phyloP scores from a whole-genome alignment of 2,888 invertebrate species.

The Lepas anatifera region DNA sequence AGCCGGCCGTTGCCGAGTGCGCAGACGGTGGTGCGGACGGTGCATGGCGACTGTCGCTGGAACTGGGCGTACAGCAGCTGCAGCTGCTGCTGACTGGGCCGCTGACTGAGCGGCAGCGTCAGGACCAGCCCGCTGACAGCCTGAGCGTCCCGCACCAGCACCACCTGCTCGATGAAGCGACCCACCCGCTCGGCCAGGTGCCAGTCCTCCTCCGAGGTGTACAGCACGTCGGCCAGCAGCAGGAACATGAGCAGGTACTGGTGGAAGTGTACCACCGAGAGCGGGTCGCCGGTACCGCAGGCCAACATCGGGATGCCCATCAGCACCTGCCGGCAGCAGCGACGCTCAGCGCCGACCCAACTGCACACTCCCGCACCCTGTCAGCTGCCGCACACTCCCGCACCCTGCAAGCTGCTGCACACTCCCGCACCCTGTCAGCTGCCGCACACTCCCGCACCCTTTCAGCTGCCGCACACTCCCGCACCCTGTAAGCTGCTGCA shows the following conservation, averaged over 20 bases:
- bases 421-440: too few relatives aligned
- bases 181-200: constrained; percentile 4
- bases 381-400: too few relatives aligned
- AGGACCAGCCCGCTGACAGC: background rate
- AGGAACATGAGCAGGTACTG: constrained; percentile 3
- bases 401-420: too few relatives aligned
- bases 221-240: constrained; percentile 5
- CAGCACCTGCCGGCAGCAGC: background rate
- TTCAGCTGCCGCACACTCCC: too few relatives aligned
- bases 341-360: too few relatives aligned
- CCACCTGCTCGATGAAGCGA: background rate
- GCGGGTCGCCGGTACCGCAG: background rate
- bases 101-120: constrained; percentile 4
- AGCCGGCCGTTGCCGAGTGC: background rate
- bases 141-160: background rate
- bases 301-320: constrained; percentile 6
- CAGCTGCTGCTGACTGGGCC: background rate
- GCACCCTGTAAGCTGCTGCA: too few relatives aligned
- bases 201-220: constrained; percentile 2
- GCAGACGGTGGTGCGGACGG: background rate
- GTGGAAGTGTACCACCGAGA: background rate
- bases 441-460: too few relatives aligned
- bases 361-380: too few relatives aligned
- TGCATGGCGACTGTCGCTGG: background rate
- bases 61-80: background rate